Evolutionary conservation across 1,140 invertebrate species (phyloP).

Genomic region (Reticulitermes speratus): DNA sequence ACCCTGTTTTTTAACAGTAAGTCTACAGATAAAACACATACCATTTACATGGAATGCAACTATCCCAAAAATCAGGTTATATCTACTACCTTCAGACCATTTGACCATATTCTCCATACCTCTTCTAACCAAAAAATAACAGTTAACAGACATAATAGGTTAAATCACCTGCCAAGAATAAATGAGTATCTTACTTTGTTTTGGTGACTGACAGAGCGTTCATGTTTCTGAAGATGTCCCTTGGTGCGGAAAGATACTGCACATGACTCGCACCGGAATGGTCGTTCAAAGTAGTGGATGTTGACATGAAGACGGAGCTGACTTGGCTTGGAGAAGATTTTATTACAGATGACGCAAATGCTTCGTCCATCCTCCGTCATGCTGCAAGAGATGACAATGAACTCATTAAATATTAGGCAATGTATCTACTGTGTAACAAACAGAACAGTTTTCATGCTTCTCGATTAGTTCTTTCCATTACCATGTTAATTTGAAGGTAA

Average conservation of each 20-base stretch:
- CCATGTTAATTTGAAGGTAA: not conserved
- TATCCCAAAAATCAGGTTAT: too few species aligned
- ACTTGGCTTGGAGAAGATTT: constrained; percentile 85
- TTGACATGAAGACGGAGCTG: constrained; percentile 91
- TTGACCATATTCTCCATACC: too few species aligned
- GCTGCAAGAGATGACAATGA: constrained; percentile 40
- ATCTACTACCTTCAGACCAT: too few species aligned
- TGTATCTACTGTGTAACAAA: not conserved
- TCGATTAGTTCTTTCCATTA: not conserved
- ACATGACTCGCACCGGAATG: constrained; percentile 88
- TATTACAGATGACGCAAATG: constrained; percentile 85
- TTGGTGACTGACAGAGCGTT: constrained; percentile 84
- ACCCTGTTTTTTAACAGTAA: too few species aligned
- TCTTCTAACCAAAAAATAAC: too few species aligned
- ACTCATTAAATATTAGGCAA: too few species aligned
- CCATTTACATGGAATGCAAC: too few species aligned
- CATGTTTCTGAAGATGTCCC: constrained; percentile 89
- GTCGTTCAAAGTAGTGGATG: constrained; percentile 93
- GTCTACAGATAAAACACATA: too few species aligned
- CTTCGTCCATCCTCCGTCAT: constrained; percentile 75
- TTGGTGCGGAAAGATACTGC: constrained; percentile 88
- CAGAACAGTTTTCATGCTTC: not conserved
- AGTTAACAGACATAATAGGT: not conserved
- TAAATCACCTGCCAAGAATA: not conserved
- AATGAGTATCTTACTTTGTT: constrained; percentile 68